Evolutionary conservation across 2,113 vertebrate genomes (phyloP).

Genomic region (Pomatorhinus ruficollis): DNA sequence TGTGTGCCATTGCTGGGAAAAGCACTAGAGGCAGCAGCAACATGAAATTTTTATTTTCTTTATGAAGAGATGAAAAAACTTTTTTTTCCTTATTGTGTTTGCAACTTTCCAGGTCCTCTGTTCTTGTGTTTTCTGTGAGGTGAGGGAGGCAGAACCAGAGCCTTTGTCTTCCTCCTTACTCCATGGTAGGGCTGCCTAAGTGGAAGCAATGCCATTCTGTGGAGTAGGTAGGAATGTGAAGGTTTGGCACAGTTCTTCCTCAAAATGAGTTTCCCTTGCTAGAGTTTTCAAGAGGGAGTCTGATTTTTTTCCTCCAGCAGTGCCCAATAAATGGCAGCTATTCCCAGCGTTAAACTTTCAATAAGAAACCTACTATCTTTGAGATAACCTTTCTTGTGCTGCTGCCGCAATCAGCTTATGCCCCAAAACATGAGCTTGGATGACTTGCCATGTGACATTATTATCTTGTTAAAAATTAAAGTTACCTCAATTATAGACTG

Average conservation of each 20-base stretch:
- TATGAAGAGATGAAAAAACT: neutral
- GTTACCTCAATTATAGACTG: neutral
- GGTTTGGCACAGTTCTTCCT: neutral
- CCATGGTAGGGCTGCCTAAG: neutral
- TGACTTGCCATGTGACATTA: neutral
- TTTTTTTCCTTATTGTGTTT: neutral
- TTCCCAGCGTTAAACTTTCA: neutral
- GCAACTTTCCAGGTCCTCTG: neutral
- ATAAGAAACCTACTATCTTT: neutral
- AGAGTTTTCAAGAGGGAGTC: neutral
- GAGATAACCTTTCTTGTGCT: neutral
- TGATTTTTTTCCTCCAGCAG: neutral
- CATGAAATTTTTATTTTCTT: neutral
- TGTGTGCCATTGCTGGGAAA: neutral
- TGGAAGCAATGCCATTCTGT: neutral
- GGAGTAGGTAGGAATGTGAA: neutral
- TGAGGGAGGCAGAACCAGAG: neutral
- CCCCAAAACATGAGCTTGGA: neutral
- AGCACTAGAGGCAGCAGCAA: neutral
- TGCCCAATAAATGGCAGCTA: neutral
- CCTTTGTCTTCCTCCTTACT: neutral
- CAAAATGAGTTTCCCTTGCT: neutral
- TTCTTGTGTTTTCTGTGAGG: neutral
- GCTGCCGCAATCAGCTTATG: neutral
- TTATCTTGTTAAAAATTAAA: neutral